Conservation (phyloP, 2,888 invertebrate genomes). For the Netelia virgata region DNA sequence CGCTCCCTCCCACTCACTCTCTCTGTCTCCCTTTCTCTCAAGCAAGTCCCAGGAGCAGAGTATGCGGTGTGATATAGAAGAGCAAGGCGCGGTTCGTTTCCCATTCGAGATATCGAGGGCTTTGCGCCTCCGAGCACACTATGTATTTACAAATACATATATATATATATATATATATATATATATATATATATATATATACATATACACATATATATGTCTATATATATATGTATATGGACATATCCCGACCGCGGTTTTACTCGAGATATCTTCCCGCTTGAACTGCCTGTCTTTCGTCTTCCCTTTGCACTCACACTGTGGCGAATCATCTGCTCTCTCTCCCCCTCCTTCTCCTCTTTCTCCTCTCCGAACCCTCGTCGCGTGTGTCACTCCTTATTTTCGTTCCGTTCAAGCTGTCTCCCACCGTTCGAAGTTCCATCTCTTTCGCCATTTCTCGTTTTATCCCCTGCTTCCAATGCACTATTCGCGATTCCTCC, state of each 20-base stretch:
- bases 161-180: too few relatives aligned
- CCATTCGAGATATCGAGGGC: slow-evolving; percentile 64
- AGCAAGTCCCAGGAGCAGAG: background rate
- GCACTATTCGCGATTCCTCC: slow-evolving; percentile 3
- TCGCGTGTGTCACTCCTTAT: slow-evolving; percentile 37
- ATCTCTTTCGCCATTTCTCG: background rate
- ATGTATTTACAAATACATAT: background rate
- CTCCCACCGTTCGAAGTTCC: background rate
- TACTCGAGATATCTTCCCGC: slow-evolving; percentile 21
- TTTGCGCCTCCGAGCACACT: slow-evolving; percentile 45
- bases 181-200: too few relatives aligned
- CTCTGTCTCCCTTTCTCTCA: background rate
- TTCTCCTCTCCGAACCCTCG: slow-evolving; percentile 7
- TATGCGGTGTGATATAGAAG: slow-evolving; percentile 3
- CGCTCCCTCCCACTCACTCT: slow-evolving; percentile 4
- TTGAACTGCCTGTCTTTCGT: slow-evolving; percentile 6
- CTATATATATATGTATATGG: background rate
- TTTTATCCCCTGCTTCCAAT: slow-evolving; percentile 4
- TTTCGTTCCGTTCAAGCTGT: slow-evolving; percentile 46
- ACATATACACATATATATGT: background rate
- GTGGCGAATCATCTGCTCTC: slow-evolving; percentile 37
- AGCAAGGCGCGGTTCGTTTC: slow-evolving; percentile 56
- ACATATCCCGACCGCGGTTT: slow-evolving; percentile 10
- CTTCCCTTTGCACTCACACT: slow-evolving; percentile 4
- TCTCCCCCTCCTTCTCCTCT: background rate